Evolutionary conservation across 2,888 invertebrate genomes (phyloP), one percentile per base, ranked within the genome.

Genomic region (Ophion ventricosus): DNA sequence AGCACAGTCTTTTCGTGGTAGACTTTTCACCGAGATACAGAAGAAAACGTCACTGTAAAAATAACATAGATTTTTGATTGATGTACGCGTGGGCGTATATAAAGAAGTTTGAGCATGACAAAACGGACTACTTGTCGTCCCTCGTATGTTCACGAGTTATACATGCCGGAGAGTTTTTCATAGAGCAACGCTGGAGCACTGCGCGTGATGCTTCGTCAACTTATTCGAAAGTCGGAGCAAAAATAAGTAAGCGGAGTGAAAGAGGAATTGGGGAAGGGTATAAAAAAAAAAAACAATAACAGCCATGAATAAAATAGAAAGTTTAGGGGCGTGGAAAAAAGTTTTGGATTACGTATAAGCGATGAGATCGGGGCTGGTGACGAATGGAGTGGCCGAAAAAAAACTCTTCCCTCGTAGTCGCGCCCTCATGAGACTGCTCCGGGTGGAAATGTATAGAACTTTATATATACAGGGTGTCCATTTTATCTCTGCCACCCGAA

Each of bases 141-240:
- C n/a, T n/a, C n/a, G n/a, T n/a, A n/a, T n/a, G n/a, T n/a, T n/a
- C n/a, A 23, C 40, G 26, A 69, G 40, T 8, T 64, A 64, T 49
- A 64, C 26, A 54, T 14, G n/a, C 20, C 74, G 67, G 35, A 56
- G 72, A 80, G 70, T 66, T 83, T 75, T 20, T 80, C 76, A 64
- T 72, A 57, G 64, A 17, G 11, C 11, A 66, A 43, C n/a, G 49
- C 23, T 25, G 66, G 61, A 61, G 75, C 1, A 70, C 83, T 84
- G 83, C 54, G 83, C 72, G 80, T 73, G 82, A 83, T n/a, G n/a
- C n/a, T n/a, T n/a, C 83, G 85, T 83, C 85, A 74, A 74, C 85
- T 83, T 77, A 75, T 80, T 67, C 72, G 64, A 82, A 78, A 82
- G 74, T 77, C 78, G 73, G 63, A 85, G 73, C 75, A 54, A 85